Evolutionary conservation across 2,888 invertebrate genomes (phyloP).

Genomic region (Tenthredo scrophulariae): DNA sequence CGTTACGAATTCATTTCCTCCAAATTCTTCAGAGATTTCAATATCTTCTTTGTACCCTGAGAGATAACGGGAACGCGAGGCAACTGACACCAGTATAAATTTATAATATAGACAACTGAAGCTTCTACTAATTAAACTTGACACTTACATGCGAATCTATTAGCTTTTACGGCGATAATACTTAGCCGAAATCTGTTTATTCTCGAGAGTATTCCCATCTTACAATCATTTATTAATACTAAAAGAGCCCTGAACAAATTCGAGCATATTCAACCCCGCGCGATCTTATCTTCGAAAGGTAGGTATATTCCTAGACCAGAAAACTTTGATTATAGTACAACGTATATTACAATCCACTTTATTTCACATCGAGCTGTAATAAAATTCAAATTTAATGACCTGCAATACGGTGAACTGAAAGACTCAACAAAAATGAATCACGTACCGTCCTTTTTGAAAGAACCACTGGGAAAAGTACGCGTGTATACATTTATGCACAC

Average conservation of each 20-base stretch:
- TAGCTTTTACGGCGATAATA: background rate
- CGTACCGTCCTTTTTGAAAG: conserved; percentile 58
- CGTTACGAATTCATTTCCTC: conserved; percentile 53
- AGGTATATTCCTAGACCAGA: background rate
- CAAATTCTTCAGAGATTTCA: conserved; percentile 47
- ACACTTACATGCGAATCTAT: background rate
- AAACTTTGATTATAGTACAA: background rate
- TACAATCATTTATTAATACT: background rate
- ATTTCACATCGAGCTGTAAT: background rate
- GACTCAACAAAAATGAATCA: conserved; percentile 68
- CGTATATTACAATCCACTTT: background rate
- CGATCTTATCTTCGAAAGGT: background rate
- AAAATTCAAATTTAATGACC: background rate
- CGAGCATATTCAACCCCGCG: background rate
- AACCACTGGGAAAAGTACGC: background rate
- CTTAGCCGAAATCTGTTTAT: background rate
- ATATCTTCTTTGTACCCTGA: conserved; percentile 16
- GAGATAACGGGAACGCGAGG: background rate
- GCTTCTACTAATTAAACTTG: background rate
- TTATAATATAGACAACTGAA: background rate
- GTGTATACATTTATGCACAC: background rate
- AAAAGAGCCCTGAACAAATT: background rate
- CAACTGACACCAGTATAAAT: background rate
- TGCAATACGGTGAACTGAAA: conserved; percentile 58
- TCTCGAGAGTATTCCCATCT: background rate